These are phyloP conservation scores for Etheostoma spectabile DNA, from an alignment of 2,113 vertebrate genomes.

Conservation along the genomic window DNA sequence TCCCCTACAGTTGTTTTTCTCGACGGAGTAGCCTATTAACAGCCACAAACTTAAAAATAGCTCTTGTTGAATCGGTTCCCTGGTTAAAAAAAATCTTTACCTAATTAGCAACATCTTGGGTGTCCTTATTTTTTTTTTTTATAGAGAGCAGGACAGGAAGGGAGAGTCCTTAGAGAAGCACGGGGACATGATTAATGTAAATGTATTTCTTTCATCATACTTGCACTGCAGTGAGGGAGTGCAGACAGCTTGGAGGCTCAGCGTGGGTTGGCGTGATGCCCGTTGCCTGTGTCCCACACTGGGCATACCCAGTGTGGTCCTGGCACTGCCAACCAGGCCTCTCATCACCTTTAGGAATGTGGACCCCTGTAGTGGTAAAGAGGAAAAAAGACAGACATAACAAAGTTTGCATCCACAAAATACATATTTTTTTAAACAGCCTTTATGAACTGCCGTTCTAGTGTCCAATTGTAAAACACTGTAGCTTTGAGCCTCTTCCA, in stretches of 20 bases:
- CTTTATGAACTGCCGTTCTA: slow-evolving; percentile 10
- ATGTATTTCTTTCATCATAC: slow-evolving; percentile 57
- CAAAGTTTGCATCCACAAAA: slow-evolving; percentile 4
- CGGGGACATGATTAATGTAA: slow-evolving; percentile 50
- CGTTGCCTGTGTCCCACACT: slow-evolving; percentile 7
- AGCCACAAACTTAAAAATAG: slow-evolving; percentile 2
- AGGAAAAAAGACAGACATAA: slow-evolving; percentile 8
- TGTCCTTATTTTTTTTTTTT: slow-evolving; percentile 3
- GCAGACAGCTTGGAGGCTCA: slow-evolving; percentile 41
- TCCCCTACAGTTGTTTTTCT: slow-evolving; percentile 7
- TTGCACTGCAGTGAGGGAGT: slow-evolving; percentile 20
- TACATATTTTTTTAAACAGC: slow-evolving; percentile 1
- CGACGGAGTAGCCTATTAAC: neutral
- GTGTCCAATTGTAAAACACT: neutral
- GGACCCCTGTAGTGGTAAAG: slow-evolving; percentile 1
- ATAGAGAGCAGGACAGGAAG: slow-evolving; percentile 8
- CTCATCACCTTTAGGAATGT: slow-evolving; percentile 44
- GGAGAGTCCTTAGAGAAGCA: slow-evolving; percentile 36
- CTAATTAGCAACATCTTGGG: slow-evolving; percentile 26
- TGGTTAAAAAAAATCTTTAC: neutral
- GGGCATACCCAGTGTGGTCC: slow-evolving; percentile 14
- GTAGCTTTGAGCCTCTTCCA: neutral
- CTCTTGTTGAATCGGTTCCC: slow-evolving; percentile 3
- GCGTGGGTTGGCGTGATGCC: slow-evolving; percentile 32
- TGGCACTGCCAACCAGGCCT: slow-evolving; percentile 26